Percentiles rank a stretch among this genome's conserved stretches.
Conservation (phyloP, 2,888 invertebrate genomes). For the Sceliomorpha sp. region DNA sequence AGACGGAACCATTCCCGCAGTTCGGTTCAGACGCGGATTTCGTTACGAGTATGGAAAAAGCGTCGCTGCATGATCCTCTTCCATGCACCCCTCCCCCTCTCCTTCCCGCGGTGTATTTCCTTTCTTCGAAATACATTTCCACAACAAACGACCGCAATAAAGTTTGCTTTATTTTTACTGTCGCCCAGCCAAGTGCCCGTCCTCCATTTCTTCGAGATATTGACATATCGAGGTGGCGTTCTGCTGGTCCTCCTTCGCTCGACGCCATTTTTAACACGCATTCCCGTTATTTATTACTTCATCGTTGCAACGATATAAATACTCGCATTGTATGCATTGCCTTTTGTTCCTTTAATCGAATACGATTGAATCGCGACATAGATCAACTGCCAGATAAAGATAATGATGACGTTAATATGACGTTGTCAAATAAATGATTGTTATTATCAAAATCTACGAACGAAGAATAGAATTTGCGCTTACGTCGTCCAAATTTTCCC, state of each 20-base stretch:
- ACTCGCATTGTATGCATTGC: slow-evolving; percentile 12
- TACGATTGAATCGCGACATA: no score
- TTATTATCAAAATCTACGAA: no score
- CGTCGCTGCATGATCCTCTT: slow-evolving; percentile 31
- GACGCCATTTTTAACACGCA: slow-evolving; percentile 68
- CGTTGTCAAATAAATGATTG: no score
- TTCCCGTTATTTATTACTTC: slow-evolving; percentile 68
- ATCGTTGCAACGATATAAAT: slow-evolving; percentile 37
- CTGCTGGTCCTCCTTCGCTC: slow-evolving; percentile 64
- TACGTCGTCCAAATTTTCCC: no score
- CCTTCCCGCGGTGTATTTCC: slow-evolving; percentile 19
- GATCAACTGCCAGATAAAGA: no score
- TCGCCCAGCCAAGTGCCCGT: slow-evolving; percentile 65
- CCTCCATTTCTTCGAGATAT: slow-evolving; percentile 67
- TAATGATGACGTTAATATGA: no score
- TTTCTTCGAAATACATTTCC: slow-evolving; percentile 62
- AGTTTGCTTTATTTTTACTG: slow-evolving; percentile 73
- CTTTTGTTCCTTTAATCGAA: no score
- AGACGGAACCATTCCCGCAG: slow-evolving; percentile 18
- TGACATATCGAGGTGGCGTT: slow-evolving; percentile 69
- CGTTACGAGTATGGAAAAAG: slow-evolving; percentile 17
- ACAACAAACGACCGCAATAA: slow-evolving; percentile 63
- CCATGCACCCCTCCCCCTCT: slow-evolving; percentile 7
- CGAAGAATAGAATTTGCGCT: no score
- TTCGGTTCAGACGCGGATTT: slow-evolving; percentile 26